phyloP scores from a whole-genome alignment of 2,113 vertebrate genomes.

The Etia nguti region DNA sequence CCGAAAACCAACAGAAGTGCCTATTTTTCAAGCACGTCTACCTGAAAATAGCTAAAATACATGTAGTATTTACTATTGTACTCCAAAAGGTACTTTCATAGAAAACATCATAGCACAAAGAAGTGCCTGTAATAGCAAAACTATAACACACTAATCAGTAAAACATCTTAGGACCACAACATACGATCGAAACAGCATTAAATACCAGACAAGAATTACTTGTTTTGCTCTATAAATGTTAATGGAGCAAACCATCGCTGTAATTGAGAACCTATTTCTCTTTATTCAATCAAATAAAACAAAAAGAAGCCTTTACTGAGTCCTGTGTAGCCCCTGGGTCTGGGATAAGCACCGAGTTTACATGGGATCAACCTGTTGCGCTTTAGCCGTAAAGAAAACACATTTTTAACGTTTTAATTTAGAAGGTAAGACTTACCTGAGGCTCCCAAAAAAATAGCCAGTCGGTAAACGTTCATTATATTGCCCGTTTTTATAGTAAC shows the following conservation, averaged over 20 bases:
- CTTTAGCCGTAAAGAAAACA: neutral
- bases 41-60: neutral
- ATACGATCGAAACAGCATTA: neutral
- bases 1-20: neutral
- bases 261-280: neutral
- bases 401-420: neutral
- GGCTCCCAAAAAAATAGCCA: conserved; percentile 49
- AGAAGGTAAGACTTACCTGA: conserved; percentile 44
- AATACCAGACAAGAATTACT: neutral
- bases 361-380: conserved; percentile 62
- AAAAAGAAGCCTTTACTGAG: neutral
- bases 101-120: neutral
- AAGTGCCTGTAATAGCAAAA: neutral
- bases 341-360: neutral
- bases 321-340: neutral
- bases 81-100: neutral
- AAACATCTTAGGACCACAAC: neutral
- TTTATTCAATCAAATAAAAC: neutral
- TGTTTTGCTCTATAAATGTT: neutral
- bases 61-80: neutral
- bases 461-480: conserved; percentile 57
- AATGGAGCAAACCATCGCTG: neutral
- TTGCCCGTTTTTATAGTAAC: conserved; percentile 11
- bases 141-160: neutral
- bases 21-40: neutral